A percentile compares a stretch with the other conserved stretches of the same genome.
phyloP scores from a whole-genome alignment of 2,113 vertebrate genomes.

The Raja brachyura region DNA sequence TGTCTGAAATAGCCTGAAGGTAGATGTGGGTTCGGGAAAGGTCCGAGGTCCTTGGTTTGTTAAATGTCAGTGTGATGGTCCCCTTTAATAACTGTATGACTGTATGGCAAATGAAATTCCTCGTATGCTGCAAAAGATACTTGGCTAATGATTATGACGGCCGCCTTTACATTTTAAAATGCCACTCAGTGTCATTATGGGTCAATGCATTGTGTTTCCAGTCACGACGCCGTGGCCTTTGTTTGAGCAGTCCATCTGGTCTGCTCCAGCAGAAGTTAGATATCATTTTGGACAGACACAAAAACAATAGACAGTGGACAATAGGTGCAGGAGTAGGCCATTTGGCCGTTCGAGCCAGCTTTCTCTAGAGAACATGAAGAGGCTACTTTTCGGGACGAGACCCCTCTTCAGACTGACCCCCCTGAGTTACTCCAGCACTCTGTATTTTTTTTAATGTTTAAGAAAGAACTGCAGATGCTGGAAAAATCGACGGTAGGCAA shows the following conservation, averaged over 20 bases:
- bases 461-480: too few relatives aligned
- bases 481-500: too few relatives aligned
- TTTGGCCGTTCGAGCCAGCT: too few relatives aligned
- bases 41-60: slow-evolving; percentile 64
- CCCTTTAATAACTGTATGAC: slow-evolving; percentile 46
- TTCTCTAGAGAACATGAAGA: slow-evolving; percentile 44
- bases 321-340: too few relatives aligned
- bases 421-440: too few relatives aligned
- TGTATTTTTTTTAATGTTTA: too few relatives aligned
- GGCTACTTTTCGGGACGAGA: too few relatives aligned
- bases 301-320: too few relatives aligned
- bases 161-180: slow-evolving; percentile 66
- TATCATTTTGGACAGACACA: too few relatives aligned
- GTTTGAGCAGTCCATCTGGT: slow-evolving; percentile 56
- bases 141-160: slow-evolving; percentile 30
- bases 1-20: slow-evolving; percentile 72
- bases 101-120: too few relatives aligned
- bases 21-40: slow-evolving; percentile 63
- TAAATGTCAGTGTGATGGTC: slow-evolving; percentile 77
- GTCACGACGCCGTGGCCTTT: slow-evolving; percentile 54
- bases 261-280: slow-evolving; percentile 51
- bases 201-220: slow-evolving; percentile 59
- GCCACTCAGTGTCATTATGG: slow-evolving; percentile 56
- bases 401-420: too few relatives aligned
- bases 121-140: too few relatives aligned